Percentiles rank a stretch among this genome's conserved stretches.
phyloP scores from a whole-genome alignment of 2,113 vertebrate species.

The Notarius quadriscutis region DNA sequence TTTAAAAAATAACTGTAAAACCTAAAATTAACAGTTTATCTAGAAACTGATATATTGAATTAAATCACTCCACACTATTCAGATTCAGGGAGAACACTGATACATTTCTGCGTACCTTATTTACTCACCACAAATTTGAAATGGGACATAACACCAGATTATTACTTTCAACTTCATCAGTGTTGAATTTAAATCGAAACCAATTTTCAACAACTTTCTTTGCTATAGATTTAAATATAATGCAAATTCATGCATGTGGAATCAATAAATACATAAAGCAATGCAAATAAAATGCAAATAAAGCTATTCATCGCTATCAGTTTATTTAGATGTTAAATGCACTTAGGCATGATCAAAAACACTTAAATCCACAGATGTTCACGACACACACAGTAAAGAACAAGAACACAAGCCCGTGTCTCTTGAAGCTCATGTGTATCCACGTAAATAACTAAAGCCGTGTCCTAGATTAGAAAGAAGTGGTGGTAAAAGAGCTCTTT shows the following conservation, averaged over 20 bases:
- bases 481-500: constrained; percentile 61
- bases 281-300: neutral
- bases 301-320: neutral
- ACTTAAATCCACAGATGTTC: neutral
- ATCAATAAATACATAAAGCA: neutral
- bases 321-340: neutral
- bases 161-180: too few species aligned
- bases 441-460: constrained; percentile 54
- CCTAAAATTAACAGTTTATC: neutral
- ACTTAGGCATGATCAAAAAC: neutral
- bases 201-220: neutral
- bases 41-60: neutral
- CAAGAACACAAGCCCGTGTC: neutral
- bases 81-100: neutral
- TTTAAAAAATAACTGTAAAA: neutral
- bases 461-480: constrained; percentile 68
- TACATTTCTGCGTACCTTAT: neutral
- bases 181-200: neutral
- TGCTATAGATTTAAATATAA: neutral
- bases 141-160: neutral
- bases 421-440: constrained; percentile 44
- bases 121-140: neutral
- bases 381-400: neutral
- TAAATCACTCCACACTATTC: too few species aligned
- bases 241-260: neutral